A percentile compares a stretch with the other conserved stretches of the same genome.
phyloP scores from a whole-genome alignment of 2,113 vertebrate species.

The Lipophrys pholis region DNA sequence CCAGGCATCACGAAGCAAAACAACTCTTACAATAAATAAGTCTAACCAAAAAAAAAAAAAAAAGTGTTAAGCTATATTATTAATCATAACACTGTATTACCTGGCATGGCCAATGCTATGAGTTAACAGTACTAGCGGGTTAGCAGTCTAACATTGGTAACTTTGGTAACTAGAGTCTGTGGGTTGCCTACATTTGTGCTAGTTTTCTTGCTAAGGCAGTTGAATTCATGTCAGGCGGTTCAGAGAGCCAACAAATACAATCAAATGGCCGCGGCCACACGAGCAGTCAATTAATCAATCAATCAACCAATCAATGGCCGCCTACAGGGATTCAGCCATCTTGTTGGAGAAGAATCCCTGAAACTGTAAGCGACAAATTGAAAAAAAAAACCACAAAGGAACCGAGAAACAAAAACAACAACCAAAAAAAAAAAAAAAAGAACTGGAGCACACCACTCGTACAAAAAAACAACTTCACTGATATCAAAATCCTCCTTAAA shows the following conservation, averaged over 20 bases:
- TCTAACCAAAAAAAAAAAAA: slow-evolving; percentile 78
- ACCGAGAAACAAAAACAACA: too few relatives aligned
- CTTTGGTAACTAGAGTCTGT: slow-evolving; percentile 79
- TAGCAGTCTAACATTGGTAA: slow-evolving; percentile 49
- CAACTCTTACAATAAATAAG: slow-evolving; percentile 39
- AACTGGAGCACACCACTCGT: too few relatives aligned
- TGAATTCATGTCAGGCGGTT: too few relatives aligned
- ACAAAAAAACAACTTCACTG: too few relatives aligned
- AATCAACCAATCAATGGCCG: slow-evolving; percentile 8
- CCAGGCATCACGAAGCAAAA: slow-evolving; percentile 40
- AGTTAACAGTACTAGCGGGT: slow-evolving; percentile 65
- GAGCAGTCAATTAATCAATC: background rate
- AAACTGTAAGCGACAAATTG: too few relatives aligned
- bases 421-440: too few relatives aligned
- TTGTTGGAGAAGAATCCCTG: too few relatives aligned
- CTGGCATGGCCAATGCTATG: slow-evolving; percentile 67
- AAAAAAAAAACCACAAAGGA: too few relatives aligned
- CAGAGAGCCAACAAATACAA: slow-evolving; percentile 30
- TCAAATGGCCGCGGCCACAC: slow-evolving; percentile 38
- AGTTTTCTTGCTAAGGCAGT: too few relatives aligned
- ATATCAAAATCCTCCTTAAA: slow-evolving; percentile 5
- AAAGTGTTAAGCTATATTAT: slow-evolving; percentile 63
- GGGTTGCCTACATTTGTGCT: slow-evolving; percentile 28
- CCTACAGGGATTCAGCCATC: slow-evolving; percentile 3
- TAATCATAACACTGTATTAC: slow-evolving; percentile 46